phyloP scores from a whole-genome alignment of 2,888 invertebrate species.

The Chrysolina americana region DNA sequence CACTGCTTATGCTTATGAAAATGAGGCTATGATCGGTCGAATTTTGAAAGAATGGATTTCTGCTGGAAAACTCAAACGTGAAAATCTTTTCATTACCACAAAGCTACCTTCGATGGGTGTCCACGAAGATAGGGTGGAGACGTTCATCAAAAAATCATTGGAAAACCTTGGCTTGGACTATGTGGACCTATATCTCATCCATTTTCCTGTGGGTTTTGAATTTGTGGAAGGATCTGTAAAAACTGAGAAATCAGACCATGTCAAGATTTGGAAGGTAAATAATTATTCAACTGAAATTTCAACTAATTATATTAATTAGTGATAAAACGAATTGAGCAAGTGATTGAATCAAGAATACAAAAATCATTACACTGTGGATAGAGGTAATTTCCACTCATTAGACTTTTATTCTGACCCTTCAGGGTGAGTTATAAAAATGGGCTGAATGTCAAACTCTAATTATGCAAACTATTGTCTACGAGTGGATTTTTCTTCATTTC shows the following conservation, averaged over 20 bases:
- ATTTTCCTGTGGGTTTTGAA: too few species aligned
- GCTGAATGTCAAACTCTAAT: too few species aligned
- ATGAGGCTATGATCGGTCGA: slow-evolving; percentile 81
- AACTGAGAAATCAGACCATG: slow-evolving; percentile 62
- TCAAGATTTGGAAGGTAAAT: slow-evolving; percentile 52
- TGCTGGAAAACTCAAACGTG: slow-evolving; percentile 77
- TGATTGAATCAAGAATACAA: too few species aligned
- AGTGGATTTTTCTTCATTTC: too few species aligned
- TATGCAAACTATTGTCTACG: too few species aligned
- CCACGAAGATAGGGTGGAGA: slow-evolving; percentile 70
- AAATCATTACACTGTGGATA: too few species aligned
- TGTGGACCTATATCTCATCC: slow-evolving; percentile 58
- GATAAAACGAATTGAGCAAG: too few species aligned
- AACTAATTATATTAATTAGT: too few species aligned
- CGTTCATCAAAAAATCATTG: slow-evolving; percentile 54
- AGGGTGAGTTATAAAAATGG: too few species aligned
- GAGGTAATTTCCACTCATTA: too few species aligned
- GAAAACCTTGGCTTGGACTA: slow-evolving; percentile 56
- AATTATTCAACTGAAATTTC: too few species aligned
- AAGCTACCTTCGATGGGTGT: slow-evolving; percentile 79
- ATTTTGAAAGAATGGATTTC: slow-evolving; percentile 80
- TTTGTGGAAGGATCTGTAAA: slow-evolving; percentile 18
- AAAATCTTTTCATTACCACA: slow-evolving; percentile 86
- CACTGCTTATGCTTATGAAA: slow-evolving; percentile 82
- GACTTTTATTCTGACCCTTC: too few species aligned